Conservation (phyloP, 2,888 invertebrate genomes). For the Drosophila parthenogenetica region DNA sequence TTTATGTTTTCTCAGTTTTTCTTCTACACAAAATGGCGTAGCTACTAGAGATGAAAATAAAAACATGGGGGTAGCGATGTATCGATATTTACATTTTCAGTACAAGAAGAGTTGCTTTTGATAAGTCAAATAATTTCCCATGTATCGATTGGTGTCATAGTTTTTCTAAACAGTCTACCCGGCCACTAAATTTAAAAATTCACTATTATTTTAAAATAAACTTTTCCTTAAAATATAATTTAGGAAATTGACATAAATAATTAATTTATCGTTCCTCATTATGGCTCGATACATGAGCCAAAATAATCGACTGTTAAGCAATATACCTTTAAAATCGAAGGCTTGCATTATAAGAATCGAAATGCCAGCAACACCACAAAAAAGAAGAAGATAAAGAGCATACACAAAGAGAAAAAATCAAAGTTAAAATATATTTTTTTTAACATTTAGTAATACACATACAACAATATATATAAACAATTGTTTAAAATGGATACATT, state of each 20-base stretch:
- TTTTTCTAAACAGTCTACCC: no score
- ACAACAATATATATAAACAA: background rate
- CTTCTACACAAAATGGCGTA: constrained; percentile 68
- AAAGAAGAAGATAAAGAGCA: constrained; percentile 27
- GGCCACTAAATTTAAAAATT: no score
- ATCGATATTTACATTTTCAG: constrained; percentile 11
- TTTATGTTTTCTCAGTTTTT: constrained; percentile 56
- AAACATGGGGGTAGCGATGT: background rate
- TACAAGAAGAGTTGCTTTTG: background rate
- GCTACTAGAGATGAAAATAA: constrained; percentile 37
- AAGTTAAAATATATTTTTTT: constrained; percentile 13
- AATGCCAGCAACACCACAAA: constrained; percentile 15
- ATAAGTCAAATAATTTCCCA: background rate
- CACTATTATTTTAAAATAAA: no score
- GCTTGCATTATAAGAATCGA: background rate
- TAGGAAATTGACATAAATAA: no score
- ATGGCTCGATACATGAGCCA: background rate
- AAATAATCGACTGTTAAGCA: background rate
- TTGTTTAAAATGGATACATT: constrained; percentile 81
- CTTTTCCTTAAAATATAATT: no score
- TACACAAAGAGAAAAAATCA: constrained; percentile 42
- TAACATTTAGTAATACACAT: no score
- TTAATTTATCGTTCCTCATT: background rate
- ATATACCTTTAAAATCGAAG: background rate
- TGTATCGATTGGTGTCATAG: no score